Base-by-base conservation (phyloP, 2,113 vertebrate species). In the Hylia prasina region DNA sequence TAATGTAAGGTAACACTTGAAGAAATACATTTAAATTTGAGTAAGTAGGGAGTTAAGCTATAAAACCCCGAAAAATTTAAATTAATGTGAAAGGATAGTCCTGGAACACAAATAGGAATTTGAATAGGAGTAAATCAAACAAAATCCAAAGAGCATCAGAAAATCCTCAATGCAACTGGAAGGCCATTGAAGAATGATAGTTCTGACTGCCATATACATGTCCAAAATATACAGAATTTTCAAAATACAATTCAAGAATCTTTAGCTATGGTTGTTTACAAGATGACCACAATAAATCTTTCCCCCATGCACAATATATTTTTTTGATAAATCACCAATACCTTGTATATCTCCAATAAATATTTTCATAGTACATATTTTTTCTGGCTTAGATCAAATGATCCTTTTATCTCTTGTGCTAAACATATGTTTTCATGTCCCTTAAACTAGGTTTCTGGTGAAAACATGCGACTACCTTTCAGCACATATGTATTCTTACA, bases 241-340 rank as follows among this genome's bases (percentile, higher is more conserved):
- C 21, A 75, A 85, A 75, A 47, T 40, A 35, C 2, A 28, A 14
- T 60, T 51, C 6, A 86, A 56, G 13, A 60, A 64, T 77, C 13
- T 80, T 80, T 63, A 48, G 7, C 14, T 48, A 28, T 14, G 5
- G 2, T 33, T 92, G 47, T 82, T 79, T 68, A 42, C 20, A 89
- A n/a, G 63, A 69, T 44, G 20, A 45, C 6, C 5, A 37, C 9
- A 51, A 3, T 57, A 68, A 71, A 5, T 22, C 22, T 56, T 79
- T 45, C 9, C 10, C 6, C 3, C 5, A 1, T 1, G 0, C 13
- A 35, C 11, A 33, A 13, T 53, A 23, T 15, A 9, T 53, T 53
- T 76, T 37, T 0, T 2, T 47, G 22, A 10, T 64, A 53, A 87
- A 71, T 70, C 3, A 13, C 33, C 8, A 10, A 25, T 72, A 48